Conservation (phyloP, 2,888 invertebrate genomes). For the Euzophera pinguis region DNA sequence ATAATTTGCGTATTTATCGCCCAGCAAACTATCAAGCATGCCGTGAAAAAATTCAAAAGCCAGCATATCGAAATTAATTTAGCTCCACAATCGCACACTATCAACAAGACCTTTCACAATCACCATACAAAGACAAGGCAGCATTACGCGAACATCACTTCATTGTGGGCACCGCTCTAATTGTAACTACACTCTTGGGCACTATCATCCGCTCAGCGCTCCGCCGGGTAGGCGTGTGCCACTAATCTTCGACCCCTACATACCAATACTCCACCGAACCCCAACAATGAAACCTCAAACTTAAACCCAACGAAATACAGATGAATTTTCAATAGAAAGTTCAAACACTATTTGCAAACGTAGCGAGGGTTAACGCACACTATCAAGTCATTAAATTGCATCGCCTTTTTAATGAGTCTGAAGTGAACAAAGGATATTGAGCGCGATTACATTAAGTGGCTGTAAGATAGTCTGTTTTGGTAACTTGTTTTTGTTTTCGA, state of each 20-base stretch:
- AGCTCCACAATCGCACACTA: conserved; percentile 14
- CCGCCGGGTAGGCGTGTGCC: conserved; percentile 75
- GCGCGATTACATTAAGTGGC: conserved; percentile 77
- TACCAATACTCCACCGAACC: conserved; percentile 53
- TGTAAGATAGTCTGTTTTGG: conserved; percentile 63
- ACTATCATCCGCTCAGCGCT: conserved; percentile 78
- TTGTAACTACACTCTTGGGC: conserved; percentile 80
- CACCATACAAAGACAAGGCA: conserved; percentile 77
- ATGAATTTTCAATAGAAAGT: conserved; percentile 28
- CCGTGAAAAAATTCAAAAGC: conserved; percentile 11
- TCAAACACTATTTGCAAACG: conserved; percentile 66
- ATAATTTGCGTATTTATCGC: too few relatives aligned
- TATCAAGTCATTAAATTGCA: conserved; percentile 80
- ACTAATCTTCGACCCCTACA: conserved; percentile 80
- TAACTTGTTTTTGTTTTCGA: conserved; percentile 44
- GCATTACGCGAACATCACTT: conserved; percentile 77
- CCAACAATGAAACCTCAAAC: conserved; percentile 36
- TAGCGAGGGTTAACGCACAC: conserved; percentile 78
- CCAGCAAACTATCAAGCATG: not conserved
- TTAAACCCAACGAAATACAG: conserved; percentile 35
- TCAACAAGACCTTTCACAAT: conserved; percentile 58
- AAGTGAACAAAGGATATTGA: conserved; percentile 80
- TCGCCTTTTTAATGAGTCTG: conserved; percentile 81
- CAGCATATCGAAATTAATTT: conserved; percentile 14
- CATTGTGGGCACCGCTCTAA: conserved; percentile 79